Evolutionary conservation across 64 coral and sea anemone species (phyloP), one percentile per base, ranked within the genome.

Genomic region (Cladopsammia gracilis): DNA sequence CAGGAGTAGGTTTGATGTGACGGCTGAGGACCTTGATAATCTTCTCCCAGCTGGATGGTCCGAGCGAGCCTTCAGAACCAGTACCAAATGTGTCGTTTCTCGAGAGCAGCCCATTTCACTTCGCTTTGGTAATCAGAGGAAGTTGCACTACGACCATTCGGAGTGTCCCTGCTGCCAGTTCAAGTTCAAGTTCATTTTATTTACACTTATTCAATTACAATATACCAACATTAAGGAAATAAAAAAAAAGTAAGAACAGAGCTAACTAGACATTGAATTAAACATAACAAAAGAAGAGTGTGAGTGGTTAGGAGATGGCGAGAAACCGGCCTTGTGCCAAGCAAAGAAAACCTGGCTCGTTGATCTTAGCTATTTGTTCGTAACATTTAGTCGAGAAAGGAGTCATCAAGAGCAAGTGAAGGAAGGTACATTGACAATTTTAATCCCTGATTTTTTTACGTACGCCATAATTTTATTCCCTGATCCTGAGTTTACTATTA

Each of bases 21-120:
- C 19, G 23, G 75, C n/a, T 10, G 71, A 62, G 48, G 87, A 89
- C 10, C 56, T 89, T 3, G 73, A 77, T 57, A 47, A 62, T 22
- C 71, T 89, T 48, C 62, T 89, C 0, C 87, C 87, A 25, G 48
- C 56, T 77, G 73, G 58, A 77, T 89, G 87, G 87, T 62, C 87
- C 6, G 72, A 89, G 16, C 2, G 73, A n/a, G 26, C 87, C 7
- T 77, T 77, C 56, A 15, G 11, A 59, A 89, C 73, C 57, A 49
- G 19, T 24, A 77, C 73, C 1, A 77, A 48, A 62, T 89, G 87
- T 51, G 57, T 89, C n/a, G 87, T 89, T 47, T 47, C 56, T 7
- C 14, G 58, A 25, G 22, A 25, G 43, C 58, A 89, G 19, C 70
- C 57, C 25, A 64, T 77, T 58, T 58, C 12, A 5, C 14, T 89